A percentile compares a stretch with the other conserved stretches of the same genome.
Evolutionary conservation across 2,888 invertebrate species (phyloP).

Genomic region (Agonopterix alstromeriana): DNA sequence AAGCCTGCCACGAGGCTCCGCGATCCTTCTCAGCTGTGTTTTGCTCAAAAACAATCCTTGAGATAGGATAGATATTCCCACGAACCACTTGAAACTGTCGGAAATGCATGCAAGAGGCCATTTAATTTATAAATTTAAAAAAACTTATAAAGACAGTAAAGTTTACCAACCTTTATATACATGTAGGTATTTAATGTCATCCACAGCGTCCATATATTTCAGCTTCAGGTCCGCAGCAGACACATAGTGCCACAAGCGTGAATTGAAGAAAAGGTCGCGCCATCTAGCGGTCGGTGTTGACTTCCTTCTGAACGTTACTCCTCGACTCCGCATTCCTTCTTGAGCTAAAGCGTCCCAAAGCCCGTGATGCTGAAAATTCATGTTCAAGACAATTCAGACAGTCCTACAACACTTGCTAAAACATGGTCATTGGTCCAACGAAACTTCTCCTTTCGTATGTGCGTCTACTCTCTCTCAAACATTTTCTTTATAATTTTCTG

Average conservation of each 20-base stretch:
- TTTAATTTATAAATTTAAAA: not conserved
- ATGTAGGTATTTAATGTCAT: conserved; percentile 15
- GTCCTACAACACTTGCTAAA: not conserved
- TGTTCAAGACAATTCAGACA: not conserved
- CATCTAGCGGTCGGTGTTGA: conserved; percentile 16
- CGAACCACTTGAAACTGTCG: no score
- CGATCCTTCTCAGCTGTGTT: no score
- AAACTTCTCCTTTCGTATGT: no score
- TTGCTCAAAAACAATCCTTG: no score
- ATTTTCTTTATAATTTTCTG: no score
- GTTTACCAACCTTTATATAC: conserved; percentile 31
- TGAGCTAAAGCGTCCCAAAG: conserved; percentile 25
- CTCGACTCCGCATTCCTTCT: conserved; percentile 23
- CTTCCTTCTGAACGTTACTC: conserved; percentile 23
- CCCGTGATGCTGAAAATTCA: conserved; percentile 14
- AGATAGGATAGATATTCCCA: no score
- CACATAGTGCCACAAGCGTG: conserved; percentile 26
- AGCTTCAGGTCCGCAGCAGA: not conserved
- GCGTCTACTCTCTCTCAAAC: no score
- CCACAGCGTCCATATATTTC: not conserved
- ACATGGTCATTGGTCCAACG: no score
- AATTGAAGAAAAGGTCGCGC: conserved; percentile 24
- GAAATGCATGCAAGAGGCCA: no score
- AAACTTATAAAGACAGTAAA: not conserved
- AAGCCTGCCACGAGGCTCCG: no score